Percentiles rank a stretch among this genome's conserved stretches.
Evolutionary conservation across 2,113 vertebrate genomes (phyloP).

Genomic region (Campylorhamphus procurvoides): DNA sequence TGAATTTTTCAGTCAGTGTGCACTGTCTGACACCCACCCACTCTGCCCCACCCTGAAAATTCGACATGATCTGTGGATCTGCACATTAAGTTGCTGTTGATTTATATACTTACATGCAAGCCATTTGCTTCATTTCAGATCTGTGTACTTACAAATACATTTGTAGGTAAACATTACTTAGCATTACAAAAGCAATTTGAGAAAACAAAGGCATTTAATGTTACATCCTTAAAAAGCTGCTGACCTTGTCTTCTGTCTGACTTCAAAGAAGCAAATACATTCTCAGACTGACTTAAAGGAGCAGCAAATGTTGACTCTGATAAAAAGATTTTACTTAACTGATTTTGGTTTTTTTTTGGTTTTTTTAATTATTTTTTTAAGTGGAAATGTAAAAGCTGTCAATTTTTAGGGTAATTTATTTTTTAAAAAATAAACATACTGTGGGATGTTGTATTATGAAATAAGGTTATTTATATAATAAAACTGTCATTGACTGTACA

Average conservation of each 20-base stretch:
- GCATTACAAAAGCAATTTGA: background rate
- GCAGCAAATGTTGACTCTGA: background rate
- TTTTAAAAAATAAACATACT: background rate
- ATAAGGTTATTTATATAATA: background rate
- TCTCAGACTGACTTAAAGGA: background rate
- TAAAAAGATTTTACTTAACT: background rate
- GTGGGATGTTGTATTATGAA: background rate
- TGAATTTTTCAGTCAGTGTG: background rate
- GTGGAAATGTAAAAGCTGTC: background rate
- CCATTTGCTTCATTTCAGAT: background rate
- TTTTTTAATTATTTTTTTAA: background rate
- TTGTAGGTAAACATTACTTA: background rate
- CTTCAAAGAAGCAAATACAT: background rate
- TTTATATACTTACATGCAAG: background rate
- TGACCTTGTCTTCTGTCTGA: constrained; percentile 14
- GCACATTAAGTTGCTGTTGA: background rate
- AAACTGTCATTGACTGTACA: background rate
- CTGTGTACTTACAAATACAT: background rate
- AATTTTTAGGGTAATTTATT: background rate
- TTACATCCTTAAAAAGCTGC: background rate
- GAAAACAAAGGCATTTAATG: background rate
- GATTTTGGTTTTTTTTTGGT: background rate
- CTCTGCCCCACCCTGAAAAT: background rate
- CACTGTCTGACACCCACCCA: background rate
- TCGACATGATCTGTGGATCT: background rate